Evolutionary conservation across 2,888 invertebrate species (phyloP), one percentile per base, ranked within the genome.

Genomic region (Apamea sordens): DNA sequence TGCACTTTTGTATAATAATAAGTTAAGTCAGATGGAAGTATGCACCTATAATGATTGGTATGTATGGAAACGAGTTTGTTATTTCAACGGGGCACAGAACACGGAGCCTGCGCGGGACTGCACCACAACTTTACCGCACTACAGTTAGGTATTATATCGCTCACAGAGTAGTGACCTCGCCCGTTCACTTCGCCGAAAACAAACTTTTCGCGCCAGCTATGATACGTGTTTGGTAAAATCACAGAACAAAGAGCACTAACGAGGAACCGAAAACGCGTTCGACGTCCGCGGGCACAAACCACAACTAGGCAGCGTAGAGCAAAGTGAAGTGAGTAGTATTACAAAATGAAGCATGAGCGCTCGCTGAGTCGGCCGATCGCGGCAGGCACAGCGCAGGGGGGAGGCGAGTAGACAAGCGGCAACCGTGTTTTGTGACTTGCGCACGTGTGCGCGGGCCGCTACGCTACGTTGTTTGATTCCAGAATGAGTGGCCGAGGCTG

Each of bases 301-400:
- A 92, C 95, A 92, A 96, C 96, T 96, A 94, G 92, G 88, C 85
- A 84, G 90, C 90, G 90, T 90, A 89, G 90, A 92, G 90, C 91
- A 90, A 88, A 91, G 90, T 92, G 93, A 93, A 93, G 92, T 92
- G 92, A 93, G 92, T 91, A 89, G 92, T 92, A 91, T 93, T 93
- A 93, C 92, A 93, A 93, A 92, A 93, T 91, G 93, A 92, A 91
- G 90, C 92, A 92, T 91, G 92, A 92, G 91, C 91, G 89, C 89
- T 88, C 91, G 89, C 90, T 86, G 87, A 89, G 85, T 88, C 88
- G 89, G 88, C 88, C 87, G 82, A 61, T 18, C 61, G 83, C 50
- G 90, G 90, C 91, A 88, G 86, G 89, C 90, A 88, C 90, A 86
- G 91, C 84, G 88, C 89, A 90, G 89, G 91, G 91, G 91, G 90